phyloP scores from a whole-genome alignment of 1,140 invertebrate species.

The Cyrtorhinus lividipennis region DNA sequence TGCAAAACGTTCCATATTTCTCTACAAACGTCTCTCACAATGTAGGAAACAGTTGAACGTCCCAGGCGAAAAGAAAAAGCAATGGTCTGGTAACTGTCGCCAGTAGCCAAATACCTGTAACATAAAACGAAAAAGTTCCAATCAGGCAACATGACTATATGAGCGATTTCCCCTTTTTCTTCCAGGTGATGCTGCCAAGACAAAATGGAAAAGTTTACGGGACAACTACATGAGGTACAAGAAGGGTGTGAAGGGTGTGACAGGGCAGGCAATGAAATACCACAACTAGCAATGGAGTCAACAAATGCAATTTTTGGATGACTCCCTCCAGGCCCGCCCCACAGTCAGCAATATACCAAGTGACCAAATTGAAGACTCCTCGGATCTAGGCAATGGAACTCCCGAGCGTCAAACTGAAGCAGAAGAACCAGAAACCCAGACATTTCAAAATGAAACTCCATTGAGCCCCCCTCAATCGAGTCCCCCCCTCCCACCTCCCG shows the following conservation, averaged over 20 bases:
- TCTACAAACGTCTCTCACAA: constrained; percentile 14
- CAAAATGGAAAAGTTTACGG: neutral
- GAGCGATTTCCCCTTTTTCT: too few species aligned
- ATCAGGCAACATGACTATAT: neutral
- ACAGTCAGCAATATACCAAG: neutral
- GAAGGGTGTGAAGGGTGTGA: neutral
- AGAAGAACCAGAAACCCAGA: neutral
- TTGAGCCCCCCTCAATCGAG: neutral
- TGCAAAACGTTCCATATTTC: constrained; percentile 20
- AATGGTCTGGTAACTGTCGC: neutral
- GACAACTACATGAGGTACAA: neutral
- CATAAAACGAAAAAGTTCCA: neutral
- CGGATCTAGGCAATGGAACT: neutral
- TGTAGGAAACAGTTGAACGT: constrained; percentile 6
- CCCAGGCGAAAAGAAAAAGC: constrained; percentile 10
- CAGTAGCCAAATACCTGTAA: constrained; percentile 3
- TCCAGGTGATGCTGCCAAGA: neutral
- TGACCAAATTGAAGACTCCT: neutral
- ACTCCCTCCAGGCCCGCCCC: neutral
- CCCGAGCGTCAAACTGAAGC: neutral
- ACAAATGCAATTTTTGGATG: neutral
- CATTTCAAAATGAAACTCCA: neutral
- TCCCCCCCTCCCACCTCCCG: too few species aligned
- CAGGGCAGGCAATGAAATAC: neutral
- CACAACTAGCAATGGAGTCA: neutral